Evolutionary conservation across 2,113 vertebrate species (phyloP).

Genomic region (Pygoscelis adeliae): DNA sequence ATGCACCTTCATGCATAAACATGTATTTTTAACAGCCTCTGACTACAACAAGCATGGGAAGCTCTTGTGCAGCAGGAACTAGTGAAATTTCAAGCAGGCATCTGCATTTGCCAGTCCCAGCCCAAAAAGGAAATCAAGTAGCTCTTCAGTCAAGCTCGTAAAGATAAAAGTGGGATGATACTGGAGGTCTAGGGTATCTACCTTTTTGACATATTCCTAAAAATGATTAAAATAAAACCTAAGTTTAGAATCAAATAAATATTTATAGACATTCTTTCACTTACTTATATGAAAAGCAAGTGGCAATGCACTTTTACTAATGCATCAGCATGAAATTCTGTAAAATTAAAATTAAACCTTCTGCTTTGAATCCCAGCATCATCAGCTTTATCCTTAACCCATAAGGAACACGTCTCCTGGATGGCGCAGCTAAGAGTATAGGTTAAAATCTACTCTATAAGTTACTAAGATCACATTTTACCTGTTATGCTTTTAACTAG

Average conservation of each 20-base stretch:
- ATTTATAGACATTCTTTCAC: background rate
- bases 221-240: background rate
- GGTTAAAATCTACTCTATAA: background rate
- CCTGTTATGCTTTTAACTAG: background rate
- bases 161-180: background rate
- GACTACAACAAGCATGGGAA: background rate
- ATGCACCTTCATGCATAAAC: background rate
- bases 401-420: background rate
- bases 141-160: background rate
- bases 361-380: background rate
- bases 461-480: background rate
- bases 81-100: background rate
- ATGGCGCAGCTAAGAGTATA: background rate
- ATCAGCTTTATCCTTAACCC: background rate
- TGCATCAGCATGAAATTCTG: background rate
- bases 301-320: background rate
- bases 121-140: background rate
- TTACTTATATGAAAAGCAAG: background rate
- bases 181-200: background rate
- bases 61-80: background rate
- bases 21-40: background rate
- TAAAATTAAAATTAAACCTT: background rate
- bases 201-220: background rate
- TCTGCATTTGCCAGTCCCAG: background rate
- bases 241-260: background rate